Percentiles rank a stretch among this genome's conserved stretches.
Evolutionary conservation across 2,797 vertebrate genomes (phyloP).

Genomic region (Heliangelus exortis): DNA sequence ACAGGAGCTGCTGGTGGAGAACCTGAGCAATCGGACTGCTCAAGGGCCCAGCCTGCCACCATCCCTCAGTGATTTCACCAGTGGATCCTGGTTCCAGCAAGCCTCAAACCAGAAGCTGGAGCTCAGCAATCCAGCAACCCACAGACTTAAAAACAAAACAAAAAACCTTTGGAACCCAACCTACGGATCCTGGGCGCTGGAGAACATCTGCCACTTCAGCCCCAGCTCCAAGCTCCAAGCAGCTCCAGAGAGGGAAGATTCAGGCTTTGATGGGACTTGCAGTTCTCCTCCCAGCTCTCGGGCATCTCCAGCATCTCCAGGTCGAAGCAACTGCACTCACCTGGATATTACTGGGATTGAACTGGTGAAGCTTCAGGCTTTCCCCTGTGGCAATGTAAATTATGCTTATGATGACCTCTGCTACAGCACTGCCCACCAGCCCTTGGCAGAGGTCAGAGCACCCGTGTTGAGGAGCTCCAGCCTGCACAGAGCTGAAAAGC

Average conservation of each 20-base stretch:
- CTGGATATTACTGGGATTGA: slow-evolving; percentile 74
- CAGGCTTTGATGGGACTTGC: slow-evolving; percentile 73
- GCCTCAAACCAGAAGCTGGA: slow-evolving; percentile 75
- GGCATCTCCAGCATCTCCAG: slow-evolving; percentile 74
- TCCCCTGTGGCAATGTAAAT: slow-evolving; percentile 91
- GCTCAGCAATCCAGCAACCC: slow-evolving; percentile 72
- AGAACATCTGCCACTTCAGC: slow-evolving; percentile 79
- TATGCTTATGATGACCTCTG: slow-evolving; percentile 88
- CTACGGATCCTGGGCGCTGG: slow-evolving; percentile 90
- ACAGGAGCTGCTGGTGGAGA: slow-evolving; percentile 80
- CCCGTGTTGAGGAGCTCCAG: slow-evolving; percentile 87
- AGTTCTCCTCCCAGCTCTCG: slow-evolving; percentile 67
- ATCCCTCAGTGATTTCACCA: slow-evolving; percentile 53
- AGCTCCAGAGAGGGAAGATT: slow-evolving; percentile 76
- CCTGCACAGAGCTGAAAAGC: slow-evolving; percentile 83
- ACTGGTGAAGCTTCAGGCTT: slow-evolving; percentile 88
- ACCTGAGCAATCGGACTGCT: slow-evolving; percentile 74
- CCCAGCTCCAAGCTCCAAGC: slow-evolving; percentile 50
- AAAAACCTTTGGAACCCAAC: slow-evolving; percentile 96
- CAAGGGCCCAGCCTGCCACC: slow-evolving; percentile 47
- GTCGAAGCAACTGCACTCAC: slow-evolving; percentile 63
- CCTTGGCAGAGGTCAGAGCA: slow-evolving; percentile 74
- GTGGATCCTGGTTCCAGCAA: slow-evolving; percentile 77
- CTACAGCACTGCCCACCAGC: slow-evolving; percentile 78
- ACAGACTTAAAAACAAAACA: slow-evolving; percentile 90